These are phyloP conservation scores for Zapus hudsonius DNA, from an alignment of 2,113 vertebrate genomes.

Conservation along the genomic window DNA sequence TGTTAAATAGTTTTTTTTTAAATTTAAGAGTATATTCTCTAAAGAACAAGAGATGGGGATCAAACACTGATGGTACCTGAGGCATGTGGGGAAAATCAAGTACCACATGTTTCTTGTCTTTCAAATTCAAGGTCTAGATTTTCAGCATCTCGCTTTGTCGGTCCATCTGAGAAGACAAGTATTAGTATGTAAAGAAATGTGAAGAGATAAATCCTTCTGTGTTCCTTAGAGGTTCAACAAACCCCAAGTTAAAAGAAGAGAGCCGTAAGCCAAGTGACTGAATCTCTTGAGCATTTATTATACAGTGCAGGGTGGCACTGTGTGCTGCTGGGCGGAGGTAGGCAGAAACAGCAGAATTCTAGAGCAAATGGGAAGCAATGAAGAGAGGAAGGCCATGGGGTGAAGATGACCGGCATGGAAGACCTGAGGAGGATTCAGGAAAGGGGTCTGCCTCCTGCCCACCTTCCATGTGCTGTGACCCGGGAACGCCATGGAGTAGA, in stretches of 20 bases:
- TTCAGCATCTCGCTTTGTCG: not conserved
- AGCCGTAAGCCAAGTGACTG: not conserved
- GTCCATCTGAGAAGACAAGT: not conserved
- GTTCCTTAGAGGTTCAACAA: not conserved
- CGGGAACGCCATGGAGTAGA: not conserved
- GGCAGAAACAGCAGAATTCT: not conserved
- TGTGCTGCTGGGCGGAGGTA: fast-evolving
- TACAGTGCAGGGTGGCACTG: not conserved
- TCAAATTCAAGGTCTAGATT: not conserved
- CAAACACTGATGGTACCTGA: too few relatives aligned
- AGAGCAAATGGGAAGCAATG: not conserved
- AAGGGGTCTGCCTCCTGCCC: too few relatives aligned
- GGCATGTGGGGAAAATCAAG: not conserved
- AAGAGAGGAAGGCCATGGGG: too few relatives aligned
- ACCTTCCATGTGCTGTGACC: not conserved
- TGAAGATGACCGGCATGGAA: too few relatives aligned
- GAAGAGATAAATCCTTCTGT: not conserved
- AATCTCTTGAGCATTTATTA: not conserved
- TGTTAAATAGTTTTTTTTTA: not conserved
- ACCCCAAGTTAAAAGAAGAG: not conserved
- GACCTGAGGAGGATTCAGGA: too few relatives aligned
- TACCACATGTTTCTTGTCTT: not conserved
- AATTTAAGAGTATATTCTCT: not conserved
- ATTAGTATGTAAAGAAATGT: not conserved
- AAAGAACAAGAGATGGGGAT: not conserved